Percentiles rank a stretch among this genome's conserved stretches.
phyloP scores from a whole-genome alignment of 1,140 invertebrate species.

The Drosophila setifemur region DNA sequence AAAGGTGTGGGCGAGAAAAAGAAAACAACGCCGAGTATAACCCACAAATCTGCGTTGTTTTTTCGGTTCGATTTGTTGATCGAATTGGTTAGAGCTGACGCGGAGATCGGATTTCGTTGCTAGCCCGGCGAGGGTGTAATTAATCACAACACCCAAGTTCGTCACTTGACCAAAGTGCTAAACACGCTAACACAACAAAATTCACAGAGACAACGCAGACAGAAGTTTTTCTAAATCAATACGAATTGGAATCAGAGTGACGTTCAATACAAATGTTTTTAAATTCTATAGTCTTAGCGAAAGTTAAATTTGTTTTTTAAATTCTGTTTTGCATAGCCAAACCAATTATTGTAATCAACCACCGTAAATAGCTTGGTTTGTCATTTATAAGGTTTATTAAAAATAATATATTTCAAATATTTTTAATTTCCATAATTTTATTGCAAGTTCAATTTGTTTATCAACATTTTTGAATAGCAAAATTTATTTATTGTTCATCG shows the following conservation, averaged over 20 bases:
- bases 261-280: no score
- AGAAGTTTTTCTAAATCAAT: neutral
- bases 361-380: neutral
- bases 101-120: slow-evolving; percentile 30
- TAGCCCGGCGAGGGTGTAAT: slow-evolving; percentile 52
- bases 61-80: slow-evolving; percentile 63
- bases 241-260: neutral
- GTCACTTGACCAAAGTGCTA: slow-evolving; percentile 48
- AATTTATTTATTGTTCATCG: neutral
- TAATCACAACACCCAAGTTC: slow-evolving; percentile 50
- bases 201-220: slow-evolving; percentile 22
- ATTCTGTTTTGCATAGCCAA: neutral
- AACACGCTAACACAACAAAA: slow-evolving; percentile 50
- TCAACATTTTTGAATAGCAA: neutral
- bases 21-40: slow-evolving; percentile 27
- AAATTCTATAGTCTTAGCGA: neutral
- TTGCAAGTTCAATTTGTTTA: no score
- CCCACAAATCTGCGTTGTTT: slow-evolving; percentile 2
- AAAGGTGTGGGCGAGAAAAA: slow-evolving; percentile 73
- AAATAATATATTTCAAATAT: no score
- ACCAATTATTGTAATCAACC: neutral
- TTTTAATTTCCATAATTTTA: neutral
- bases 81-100: slow-evolving; percentile 66
- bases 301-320: no score
- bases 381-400: neutral